A percentile compares a stretch with the other conserved stretches of the same genome.
Conservation (phyloP, 2,888 invertebrate species). For the Thymelicus sylvestris region DNA sequence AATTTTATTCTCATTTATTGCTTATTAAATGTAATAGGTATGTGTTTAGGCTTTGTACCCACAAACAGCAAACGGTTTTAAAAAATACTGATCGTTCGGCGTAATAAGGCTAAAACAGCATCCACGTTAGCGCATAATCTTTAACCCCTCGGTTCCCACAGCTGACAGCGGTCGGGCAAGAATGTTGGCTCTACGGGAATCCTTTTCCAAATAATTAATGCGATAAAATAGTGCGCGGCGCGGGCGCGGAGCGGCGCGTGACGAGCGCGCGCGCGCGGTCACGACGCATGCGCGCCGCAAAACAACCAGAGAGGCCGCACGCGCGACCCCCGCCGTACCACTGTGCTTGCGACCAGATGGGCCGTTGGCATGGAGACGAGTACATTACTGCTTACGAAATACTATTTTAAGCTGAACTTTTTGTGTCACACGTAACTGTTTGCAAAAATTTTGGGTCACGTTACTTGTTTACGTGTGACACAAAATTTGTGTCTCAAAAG, state of each 20-base stretch:
- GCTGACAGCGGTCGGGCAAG: constrained; percentile 62
- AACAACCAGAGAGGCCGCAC: constrained; percentile 71
- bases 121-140: constrained; percentile 37
- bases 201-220: constrained; percentile 84
- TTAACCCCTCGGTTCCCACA: constrained; percentile 61
- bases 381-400: constrained; percentile 23
- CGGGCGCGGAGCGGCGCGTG: constrained; percentile 72
- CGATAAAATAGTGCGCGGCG: constrained; percentile 82
- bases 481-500: too few species aligned
- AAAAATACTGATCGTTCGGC: constrained; percentile 18
- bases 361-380: constrained; percentile 10
- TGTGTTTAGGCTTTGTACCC: too few species aligned
- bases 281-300: constrained; percentile 76
- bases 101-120: constrained; percentile 32
- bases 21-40: too few species aligned
- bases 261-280: constrained; percentile 80
- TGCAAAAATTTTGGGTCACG: too few species aligned
- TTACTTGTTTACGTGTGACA: too few species aligned
- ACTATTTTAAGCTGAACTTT: not conserved
- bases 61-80: not conserved
- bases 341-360: constrained; percentile 7
- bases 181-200: constrained; percentile 73
- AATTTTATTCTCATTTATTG: too few species aligned
- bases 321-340: constrained; percentile 65
- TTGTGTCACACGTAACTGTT: not conserved